These are phyloP conservation scores for Philonicus albiceps DNA, from an alignment of 2,888 invertebrate genomes.

Conservation along the genomic window DNA sequence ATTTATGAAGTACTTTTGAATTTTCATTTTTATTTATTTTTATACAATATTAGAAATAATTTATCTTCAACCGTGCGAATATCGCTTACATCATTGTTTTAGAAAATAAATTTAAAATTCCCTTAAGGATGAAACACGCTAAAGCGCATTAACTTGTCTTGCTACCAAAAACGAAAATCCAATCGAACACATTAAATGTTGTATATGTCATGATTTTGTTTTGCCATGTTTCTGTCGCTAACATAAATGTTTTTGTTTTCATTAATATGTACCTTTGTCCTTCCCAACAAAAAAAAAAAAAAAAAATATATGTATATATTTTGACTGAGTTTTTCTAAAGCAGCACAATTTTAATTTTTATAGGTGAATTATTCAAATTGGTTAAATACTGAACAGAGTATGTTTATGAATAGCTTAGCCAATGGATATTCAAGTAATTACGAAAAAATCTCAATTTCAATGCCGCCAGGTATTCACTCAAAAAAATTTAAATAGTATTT, in stretches of 20 bases:
- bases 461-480: slow-evolving; percentile 56
- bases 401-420: slow-evolving; percentile 56
- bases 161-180: not conserved
- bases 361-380: slow-evolving; percentile 57
- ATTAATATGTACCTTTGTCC: not conserved
- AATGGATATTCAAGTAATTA: slow-evolving; percentile 55
- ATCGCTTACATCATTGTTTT: too few relatives aligned
- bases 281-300: not conserved
- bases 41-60: too few relatives aligned
- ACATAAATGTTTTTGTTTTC: not conserved
- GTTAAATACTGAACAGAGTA: slow-evolving; percentile 55
- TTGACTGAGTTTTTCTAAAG: not conserved
- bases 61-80: too few relatives aligned
- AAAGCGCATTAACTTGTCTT: not conserved
- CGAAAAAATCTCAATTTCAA: slow-evolving; percentile 55
- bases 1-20: too few relatives aligned
- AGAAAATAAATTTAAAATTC: not conserved
- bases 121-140: not conserved
- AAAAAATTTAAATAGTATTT: slow-evolving; percentile 51
- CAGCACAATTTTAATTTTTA: slow-evolving; percentile 42
- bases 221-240: not conserved
- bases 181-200: not conserved
- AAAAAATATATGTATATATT: not conserved
- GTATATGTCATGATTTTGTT: not conserved
- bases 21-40: too few relatives aligned